Evolutionary conservation across 2,797 vertebrate genomes (phyloP), one percentile per base, ranked within the genome.

Genomic region (Taeniopygia guttata): DNA sequence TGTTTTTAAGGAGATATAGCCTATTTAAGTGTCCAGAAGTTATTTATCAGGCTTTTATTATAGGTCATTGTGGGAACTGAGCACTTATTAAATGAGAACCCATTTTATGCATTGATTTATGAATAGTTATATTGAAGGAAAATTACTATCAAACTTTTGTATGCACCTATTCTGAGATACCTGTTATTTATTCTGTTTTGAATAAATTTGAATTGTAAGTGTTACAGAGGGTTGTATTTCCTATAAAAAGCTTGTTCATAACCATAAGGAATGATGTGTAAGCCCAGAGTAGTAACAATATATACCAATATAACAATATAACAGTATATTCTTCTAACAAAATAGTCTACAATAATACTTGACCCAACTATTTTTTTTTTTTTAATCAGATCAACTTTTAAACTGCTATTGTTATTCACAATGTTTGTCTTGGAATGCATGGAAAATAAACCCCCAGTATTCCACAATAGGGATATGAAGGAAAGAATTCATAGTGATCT

Each of bases 401-500:
- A 84, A 80, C 13, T 63, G 7, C 6, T 25, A 20, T 46, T 73
- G 16, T 56, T 84, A 59, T 84, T 82, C 36, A 62, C 32, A 43
- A 4, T 0, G 0, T 42, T 67, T 77, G 3, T 30, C 29, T 70
- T 56, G 34, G 20, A 34, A 58, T 11, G 45, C 5, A 29, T 9
- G 19, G 64, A 52, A 73, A 94, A 80, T 27, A 74, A 89, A 30
- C 16, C 29, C n/a, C 21, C 7, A 15, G 38, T 30, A 38, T 55
- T 38, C 18, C 34, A n/a, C 6, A 73, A 17, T 26, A 27, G 5
- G 13, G 16, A 67, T 11, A 5, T 70, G 52, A 75, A 81, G 58
- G 62, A 68, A 72, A 26, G 16, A 56, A 67, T 36, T 69, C 42
- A 7, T 4, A 7, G 13, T 21, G 11, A 69, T 66, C 3, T 75